Evolutionary conservation across 1,140 invertebrate species (phyloP).

Genomic region (Elymnias hypermnestra): DNA sequence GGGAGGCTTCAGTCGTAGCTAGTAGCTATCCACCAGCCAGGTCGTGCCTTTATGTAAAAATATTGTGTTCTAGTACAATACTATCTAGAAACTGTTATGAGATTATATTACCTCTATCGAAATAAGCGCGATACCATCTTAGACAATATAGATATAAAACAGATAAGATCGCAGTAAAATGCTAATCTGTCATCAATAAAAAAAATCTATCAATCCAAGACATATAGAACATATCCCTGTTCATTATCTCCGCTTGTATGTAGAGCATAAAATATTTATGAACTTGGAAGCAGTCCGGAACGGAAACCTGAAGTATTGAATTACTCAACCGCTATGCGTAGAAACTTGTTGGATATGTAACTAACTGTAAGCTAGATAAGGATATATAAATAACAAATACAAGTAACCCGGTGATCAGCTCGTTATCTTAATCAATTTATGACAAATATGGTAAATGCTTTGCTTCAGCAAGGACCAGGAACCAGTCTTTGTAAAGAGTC

Average conservation of each 20-base stretch:
- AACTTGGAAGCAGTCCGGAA: constrained; percentile 28
- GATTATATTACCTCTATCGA: no score
- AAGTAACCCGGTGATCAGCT: constrained; percentile 8
- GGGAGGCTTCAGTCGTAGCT: no score
- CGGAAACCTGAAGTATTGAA: constrained; percentile 36
- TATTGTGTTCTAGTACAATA: no score
- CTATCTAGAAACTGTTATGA: no score
- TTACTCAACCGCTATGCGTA: constrained; percentile 39
- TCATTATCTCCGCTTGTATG: constrained; percentile 9
- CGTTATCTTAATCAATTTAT: constrained; percentile 5
- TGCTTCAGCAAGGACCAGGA: background rate
- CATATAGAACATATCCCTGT: no score
- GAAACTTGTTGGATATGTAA: constrained; percentile 31
- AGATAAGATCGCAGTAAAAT: no score
- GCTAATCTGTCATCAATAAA: no score
- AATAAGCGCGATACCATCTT: no score
- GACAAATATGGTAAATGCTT: constrained; percentile 1
- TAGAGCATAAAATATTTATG: constrained; percentile 25
- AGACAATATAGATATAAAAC: no score
- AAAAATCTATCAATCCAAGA: no score
- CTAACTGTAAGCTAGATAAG: constrained; percentile 38
- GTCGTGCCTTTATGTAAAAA: no score
- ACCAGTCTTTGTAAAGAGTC: background rate
- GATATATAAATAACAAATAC: constrained; percentile 25
- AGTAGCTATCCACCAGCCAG: no score